Evolutionary conservation across 2,888 invertebrate species (phyloP).

Genomic region (Cyclophora punctaria): DNA sequence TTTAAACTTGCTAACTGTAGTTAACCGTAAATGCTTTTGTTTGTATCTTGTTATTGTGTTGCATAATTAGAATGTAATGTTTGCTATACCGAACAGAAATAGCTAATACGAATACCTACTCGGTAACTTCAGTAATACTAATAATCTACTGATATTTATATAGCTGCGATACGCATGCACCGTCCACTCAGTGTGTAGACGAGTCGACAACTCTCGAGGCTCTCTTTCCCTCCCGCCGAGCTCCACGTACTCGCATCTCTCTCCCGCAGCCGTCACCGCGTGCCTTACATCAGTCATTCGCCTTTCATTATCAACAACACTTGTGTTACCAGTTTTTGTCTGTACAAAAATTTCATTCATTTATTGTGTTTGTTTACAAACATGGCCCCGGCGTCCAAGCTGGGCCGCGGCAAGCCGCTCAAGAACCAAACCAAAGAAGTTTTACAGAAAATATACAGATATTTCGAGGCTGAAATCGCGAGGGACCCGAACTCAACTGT

Average conservation of each 20-base stretch:
- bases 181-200: slow-evolving; percentile 4
- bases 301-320: slow-evolving; percentile 29
- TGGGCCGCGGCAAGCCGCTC: slow-evolving; percentile 29
- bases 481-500: slow-evolving; percentile 30
- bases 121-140: slow-evolving; percentile 4
- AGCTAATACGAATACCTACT: too few species aligned
- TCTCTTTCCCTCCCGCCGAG: slow-evolving; percentile 14
- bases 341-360: slow-evolving; percentile 14
- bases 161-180: slow-evolving; percentile 10
- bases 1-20: too few species aligned
- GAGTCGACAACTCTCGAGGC: slow-evolving; percentile 4
- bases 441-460: slow-evolving; percentile 27
- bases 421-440: slow-evolving; percentile 32
- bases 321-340: slow-evolving; percentile 24
- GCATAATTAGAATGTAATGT: slow-evolving; percentile 6
- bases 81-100: background rate
- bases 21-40: too few species aligned
- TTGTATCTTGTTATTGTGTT: too few species aligned
- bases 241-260: slow-evolving; percentile 12
- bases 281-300: slow-evolving; percentile 28
- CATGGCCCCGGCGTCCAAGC: slow-evolving; percentile 28
- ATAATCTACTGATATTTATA: background rate
- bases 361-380: slow-evolving; percentile 19
- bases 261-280: slow-evolving; percentile 8
- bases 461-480: slow-evolving; percentile 29